Conservation (phyloP, 1,140 invertebrate species). For the Drosophila ogumai region DNA sequence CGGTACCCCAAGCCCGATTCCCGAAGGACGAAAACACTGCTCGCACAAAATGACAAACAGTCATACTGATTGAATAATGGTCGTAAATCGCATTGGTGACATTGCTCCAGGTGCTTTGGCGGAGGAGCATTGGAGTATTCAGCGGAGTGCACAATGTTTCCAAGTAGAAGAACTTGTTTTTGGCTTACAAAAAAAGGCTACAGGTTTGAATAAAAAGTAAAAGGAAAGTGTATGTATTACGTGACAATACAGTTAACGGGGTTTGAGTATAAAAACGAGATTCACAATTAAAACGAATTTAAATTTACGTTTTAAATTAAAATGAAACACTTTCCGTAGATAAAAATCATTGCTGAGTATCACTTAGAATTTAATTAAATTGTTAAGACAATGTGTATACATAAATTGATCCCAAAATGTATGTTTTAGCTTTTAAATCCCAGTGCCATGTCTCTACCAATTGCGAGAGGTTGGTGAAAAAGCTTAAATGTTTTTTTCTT, state of each 20-base stretch:
- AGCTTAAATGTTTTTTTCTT: conserved; percentile 28
- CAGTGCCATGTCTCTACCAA: too few relatives aligned
- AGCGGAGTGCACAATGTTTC: conserved; percentile 9
- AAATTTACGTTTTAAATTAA: neutral
- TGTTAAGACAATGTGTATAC: too few relatives aligned
- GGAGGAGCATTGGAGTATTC: conserved; percentile 18
- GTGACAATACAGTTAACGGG: neutral
- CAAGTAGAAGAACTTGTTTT: neutral
- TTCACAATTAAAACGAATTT: neutral
- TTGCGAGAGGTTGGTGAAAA: neutral
- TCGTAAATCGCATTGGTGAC: conserved; percentile 82
- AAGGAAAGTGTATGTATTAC: neutral
- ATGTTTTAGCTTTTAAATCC: neutral
- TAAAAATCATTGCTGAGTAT: neutral
- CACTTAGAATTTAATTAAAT: neutral
- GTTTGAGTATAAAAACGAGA: neutral
- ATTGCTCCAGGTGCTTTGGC: conserved; percentile 46
- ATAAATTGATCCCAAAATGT: neutral
- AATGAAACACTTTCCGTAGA: neutral
- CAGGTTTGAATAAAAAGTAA: conserved; percentile 1
- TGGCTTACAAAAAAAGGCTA: conserved; percentile 6
- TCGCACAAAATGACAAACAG: conserved; percentile 81
- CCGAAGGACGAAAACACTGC: conserved; percentile 39
- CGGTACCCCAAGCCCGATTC: neutral
- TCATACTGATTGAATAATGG: conserved; percentile 83